Base-by-base conservation (phyloP, 2,113 vertebrate species). In the Cyanoderma ruficeps region DNA sequence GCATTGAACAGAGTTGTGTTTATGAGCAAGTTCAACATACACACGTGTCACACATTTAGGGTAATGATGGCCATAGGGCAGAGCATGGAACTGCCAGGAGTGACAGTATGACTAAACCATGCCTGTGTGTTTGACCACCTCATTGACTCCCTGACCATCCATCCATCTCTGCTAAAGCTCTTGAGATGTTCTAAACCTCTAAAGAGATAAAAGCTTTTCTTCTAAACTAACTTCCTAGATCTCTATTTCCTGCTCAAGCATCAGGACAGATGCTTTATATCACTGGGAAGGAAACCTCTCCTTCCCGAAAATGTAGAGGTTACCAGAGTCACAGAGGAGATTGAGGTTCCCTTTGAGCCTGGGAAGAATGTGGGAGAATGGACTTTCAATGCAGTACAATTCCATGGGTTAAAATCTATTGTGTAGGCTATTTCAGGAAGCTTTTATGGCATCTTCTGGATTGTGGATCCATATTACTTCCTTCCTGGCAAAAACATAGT, bases 151-250 rank as follows among this genome's bases (percentile, higher is more conserved):
- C 44, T 92, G 88, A 81, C 93, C 86, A 84, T 47, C 33, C 77
- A 90, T 94, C 79, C 61, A 13, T 82, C 77, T 84, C 60, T 33
- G 24, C 80, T 65, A 80, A 64, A 81, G 86, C 41, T 90, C 72
- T 76, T 84, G 72, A 89, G 76, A 71, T 94, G 57, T 90, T 96
- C 65, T 60, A 93, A 92, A 71, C 23, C 41, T 78, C 83, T 61
- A 35, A 61, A 76, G 7, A 68, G 72, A 81, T 61, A 67, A 88
- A 65, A 44, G 41, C 41, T 81, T 81, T 89, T 71, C 49, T 92
- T 89, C 77, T 64, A 47, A 88, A 88, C 55, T 47, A 88, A 83
- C 23, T 41, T 68, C 23, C 64, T n/a, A 15, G 21, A 33, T 33
- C 3, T 47, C 9, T 90, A 75, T 84, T 92, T 86, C 49, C 83